These are phyloP conservation scores for Synanceia verrucosa DNA, from an alignment of 2,797 vertebrate species.

Conservation along the genomic window DNA sequence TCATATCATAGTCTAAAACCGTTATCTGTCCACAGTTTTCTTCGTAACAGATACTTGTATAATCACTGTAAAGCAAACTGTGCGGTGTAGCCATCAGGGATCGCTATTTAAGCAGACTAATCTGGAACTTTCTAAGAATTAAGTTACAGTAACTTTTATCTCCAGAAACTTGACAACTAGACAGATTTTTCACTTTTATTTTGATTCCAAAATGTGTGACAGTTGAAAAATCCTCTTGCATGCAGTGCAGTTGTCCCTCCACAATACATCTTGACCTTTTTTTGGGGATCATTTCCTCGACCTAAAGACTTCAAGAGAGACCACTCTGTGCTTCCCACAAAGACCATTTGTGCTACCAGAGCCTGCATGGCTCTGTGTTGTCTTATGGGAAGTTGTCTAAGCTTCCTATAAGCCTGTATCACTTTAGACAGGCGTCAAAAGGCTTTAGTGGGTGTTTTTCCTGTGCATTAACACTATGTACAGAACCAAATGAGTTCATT, in stretches of 20 bases:
- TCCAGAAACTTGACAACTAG: no score
- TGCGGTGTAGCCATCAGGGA: background rate
- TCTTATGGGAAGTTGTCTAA: constrained; percentile 76
- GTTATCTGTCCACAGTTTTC: no score
- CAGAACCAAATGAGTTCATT: constrained; percentile 74
- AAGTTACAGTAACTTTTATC: background rate
- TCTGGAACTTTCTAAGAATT: background rate
- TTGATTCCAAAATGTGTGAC: no score
- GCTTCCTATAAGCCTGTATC: constrained; percentile 66
- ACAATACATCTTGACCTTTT: constrained; percentile 32
- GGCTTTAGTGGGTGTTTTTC: constrained; percentile 68
- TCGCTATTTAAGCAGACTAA: background rate
- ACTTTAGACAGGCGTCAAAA: constrained; percentile 72
- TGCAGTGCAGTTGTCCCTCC: background rate
- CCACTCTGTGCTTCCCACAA: constrained; percentile 51
- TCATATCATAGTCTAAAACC: no score
- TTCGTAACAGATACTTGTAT: no score
- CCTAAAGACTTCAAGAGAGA: constrained; percentile 29
- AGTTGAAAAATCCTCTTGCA: background rate
- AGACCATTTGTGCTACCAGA: constrained; percentile 56
- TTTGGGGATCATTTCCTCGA: constrained; percentile 16
- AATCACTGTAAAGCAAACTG: no score
- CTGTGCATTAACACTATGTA: constrained; percentile 71
- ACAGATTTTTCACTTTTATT: no score
- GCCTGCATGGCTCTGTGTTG: constrained; percentile 62